These are phyloP conservation scores for Pseudeuparius sepicola DNA, from an alignment of 2,888 invertebrate species.

Conservation along the genomic window DNA sequence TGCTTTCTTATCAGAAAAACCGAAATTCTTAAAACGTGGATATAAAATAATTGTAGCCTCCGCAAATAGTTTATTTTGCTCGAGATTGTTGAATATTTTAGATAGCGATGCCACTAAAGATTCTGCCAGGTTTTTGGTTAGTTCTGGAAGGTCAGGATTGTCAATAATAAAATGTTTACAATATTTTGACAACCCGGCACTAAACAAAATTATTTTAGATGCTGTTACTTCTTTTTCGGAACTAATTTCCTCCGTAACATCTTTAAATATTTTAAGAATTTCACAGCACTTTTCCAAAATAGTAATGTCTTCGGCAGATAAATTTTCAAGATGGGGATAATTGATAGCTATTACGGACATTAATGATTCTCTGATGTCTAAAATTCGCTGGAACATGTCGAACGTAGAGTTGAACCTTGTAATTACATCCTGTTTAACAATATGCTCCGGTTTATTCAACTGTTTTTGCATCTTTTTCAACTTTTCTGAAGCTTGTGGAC, in stretches of 20 bases:
- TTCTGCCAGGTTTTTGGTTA: conserved; percentile 4
- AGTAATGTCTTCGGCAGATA: conserved; percentile 13
- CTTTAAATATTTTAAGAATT: conserved; percentile 15
- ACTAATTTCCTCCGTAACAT: conserved; percentile 16
- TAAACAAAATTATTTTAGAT: conserved; percentile 17
- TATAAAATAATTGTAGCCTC: too few species aligned
- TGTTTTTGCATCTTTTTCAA: conserved; percentile 8
- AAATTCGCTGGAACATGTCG: conserved; percentile 19
- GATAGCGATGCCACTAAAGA: conserved; percentile 1
- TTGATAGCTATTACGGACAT: conserved; percentile 14
- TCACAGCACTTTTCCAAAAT: conserved; percentile 10
- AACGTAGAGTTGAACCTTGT: conserved; percentile 24
- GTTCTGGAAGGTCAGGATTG: conserved; percentile 3
- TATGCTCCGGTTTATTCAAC: background rate
- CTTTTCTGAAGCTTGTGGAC: conserved; percentile 1
- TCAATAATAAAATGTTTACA: conserved; percentile 5
- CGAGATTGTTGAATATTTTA: conserved; percentile 5
- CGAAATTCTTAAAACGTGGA: too few species aligned
- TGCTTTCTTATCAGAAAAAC: too few species aligned
- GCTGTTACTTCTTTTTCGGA: conserved; percentile 15
- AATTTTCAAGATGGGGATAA: conserved; percentile 2
- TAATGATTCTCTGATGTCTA: conserved; percentile 18
- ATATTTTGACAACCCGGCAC: conserved; percentile 14
- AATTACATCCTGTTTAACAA: conserved; percentile 17
- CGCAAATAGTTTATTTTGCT: conserved; percentile 1